Evolutionary conservation across 2,888 invertebrate species (phyloP).

Genomic region (Nephrotoma appendiculata): DNA sequence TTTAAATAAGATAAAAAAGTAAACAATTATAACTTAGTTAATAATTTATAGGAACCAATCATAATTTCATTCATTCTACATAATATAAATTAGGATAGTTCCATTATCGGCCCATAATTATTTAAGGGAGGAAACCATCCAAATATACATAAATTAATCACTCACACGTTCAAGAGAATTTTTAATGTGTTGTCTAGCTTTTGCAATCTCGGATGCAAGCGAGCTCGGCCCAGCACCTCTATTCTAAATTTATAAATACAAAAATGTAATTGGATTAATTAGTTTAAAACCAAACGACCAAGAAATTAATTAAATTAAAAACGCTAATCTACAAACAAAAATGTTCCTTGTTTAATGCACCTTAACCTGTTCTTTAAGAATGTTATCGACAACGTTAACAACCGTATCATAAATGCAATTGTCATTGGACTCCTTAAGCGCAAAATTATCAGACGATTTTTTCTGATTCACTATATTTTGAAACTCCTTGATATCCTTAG

Average conservation of each 20-base stretch:
- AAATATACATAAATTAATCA: slow-evolving; percentile 16
- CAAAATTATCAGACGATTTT: neutral
- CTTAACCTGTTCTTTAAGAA: neutral
- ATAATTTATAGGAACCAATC: neutral
- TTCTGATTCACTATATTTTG: neutral
- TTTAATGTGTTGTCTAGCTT: slow-evolving; percentile 74
- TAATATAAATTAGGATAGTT: slow-evolving; percentile 1
- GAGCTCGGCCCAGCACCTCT: slow-evolving; percentile 32
- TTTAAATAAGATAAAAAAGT: neutral
- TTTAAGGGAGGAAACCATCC: neutral
- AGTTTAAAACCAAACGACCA: neutral
- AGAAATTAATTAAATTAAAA: neutral
- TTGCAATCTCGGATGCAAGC: slow-evolving; percentile 72
- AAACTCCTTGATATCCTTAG: neutral
- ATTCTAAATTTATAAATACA: neutral
- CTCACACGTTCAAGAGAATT: slow-evolving; percentile 56
- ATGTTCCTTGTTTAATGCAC: neutral
- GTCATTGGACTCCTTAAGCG: neutral
- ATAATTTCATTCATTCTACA: neutral
- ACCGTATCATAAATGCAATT: neutral
- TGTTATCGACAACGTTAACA: neutral
- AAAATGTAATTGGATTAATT: neutral
- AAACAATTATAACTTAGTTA: neutral
- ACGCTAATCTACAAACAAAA: neutral
- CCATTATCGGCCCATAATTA: neutral